These are phyloP conservation scores for Gymnoscelis rufifasciata DNA, from an alignment of 2,888 invertebrate species.

Conservation along the genomic window DNA sequence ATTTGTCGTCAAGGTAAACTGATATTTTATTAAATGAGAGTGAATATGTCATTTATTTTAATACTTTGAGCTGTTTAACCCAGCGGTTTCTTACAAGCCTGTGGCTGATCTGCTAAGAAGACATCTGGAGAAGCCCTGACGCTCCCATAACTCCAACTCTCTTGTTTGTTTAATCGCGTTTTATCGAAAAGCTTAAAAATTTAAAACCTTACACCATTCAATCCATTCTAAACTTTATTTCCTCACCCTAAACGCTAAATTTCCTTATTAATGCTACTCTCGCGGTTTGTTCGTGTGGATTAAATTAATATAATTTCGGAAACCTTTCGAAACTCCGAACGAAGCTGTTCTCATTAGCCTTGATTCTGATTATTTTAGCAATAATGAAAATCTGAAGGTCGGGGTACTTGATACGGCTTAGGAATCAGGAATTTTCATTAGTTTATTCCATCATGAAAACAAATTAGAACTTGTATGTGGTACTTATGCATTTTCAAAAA, in stretches of 20 bases:
- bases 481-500: too few relatives aligned
- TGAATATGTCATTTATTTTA: too few relatives aligned
- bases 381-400: background rate
- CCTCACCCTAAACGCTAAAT: background rate
- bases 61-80: too few relatives aligned
- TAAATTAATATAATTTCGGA: conserved; percentile 3
- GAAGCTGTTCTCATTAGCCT: background rate
- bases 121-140: conserved; percentile 27
- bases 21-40: too few relatives aligned
- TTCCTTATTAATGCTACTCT: too few relatives aligned
- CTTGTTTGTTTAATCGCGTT: conserved; percentile 26
- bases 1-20: too few relatives aligned
- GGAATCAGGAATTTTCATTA: too few relatives aligned
- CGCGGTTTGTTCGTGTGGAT: background rate
- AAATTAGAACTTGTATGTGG: too few relatives aligned
- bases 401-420: too few relatives aligned
- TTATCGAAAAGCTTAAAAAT: conserved; percentile 9
- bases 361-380: background rate
- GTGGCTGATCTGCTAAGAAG: conserved; percentile 29
- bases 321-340: background rate
- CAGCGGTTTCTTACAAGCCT: background rate
- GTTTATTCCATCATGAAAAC: too few relatives aligned
- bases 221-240: background rate
- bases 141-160: conserved; percentile 27
- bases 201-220: background rate